Percentiles rank a stretch among this genome's conserved stretches.
phyloP scores from a whole-genome alignment of 2,888 invertebrate genomes.

The Trachelus iudaicus region DNA sequence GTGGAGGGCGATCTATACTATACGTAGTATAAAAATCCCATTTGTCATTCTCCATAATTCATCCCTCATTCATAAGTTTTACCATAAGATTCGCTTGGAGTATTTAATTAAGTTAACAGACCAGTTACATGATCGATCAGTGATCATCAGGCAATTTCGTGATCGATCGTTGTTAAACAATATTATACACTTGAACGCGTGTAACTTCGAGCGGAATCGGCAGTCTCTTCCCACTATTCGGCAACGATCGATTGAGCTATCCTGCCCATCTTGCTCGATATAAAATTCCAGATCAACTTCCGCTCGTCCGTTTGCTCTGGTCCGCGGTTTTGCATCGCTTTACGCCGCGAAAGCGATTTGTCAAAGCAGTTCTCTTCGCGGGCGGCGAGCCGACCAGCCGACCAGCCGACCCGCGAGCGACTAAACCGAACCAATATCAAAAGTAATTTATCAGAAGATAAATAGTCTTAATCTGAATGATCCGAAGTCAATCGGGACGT shows the following conservation, averaged over 20 bases:
- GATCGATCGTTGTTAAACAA: not conserved
- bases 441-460: conserved; percentile 13
- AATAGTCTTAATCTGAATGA: not conserved
- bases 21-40: not conserved
- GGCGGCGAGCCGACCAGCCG: conserved; percentile 7
- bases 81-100: not conserved
- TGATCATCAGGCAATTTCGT: not conserved
- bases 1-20: not conserved
- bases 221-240: not conserved
- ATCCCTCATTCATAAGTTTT: not conserved
- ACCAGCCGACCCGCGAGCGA: conserved; percentile 14
- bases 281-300: not conserved
- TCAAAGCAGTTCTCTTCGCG: conserved; percentile 46
- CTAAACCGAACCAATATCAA: not conserved
- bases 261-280: not conserved
- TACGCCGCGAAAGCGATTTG: conserved; percentile 58
- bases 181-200: not conserved
- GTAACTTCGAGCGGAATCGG: not conserved
- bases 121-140: not conserved
- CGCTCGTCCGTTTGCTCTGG: not conserved
- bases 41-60: not conserved
- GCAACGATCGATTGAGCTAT: too few relatives aligned
- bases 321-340: conserved; percentile 59
- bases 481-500: not conserved
- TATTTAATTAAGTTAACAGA: not conserved